Conservation (phyloP, 2,113 vertebrate species). For the Hippocampus mohnikei region DNA sequence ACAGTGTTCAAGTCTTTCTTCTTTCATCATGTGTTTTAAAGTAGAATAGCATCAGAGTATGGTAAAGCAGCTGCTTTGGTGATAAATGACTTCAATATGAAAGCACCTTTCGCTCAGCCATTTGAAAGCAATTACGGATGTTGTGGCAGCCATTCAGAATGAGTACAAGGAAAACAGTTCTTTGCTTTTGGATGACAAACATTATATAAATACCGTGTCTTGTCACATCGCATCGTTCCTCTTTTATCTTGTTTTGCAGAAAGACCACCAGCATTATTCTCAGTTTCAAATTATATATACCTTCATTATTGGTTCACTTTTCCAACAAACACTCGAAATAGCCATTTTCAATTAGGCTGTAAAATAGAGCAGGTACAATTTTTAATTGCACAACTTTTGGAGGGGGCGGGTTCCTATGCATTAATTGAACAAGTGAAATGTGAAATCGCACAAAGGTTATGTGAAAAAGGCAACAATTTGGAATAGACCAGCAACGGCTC, state of each 20-base stretch:
- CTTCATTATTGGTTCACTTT: neutral
- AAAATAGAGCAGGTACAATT: no score
- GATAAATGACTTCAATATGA: neutral
- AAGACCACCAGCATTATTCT: neutral
- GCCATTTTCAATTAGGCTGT: no score
- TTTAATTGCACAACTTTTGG: no score
- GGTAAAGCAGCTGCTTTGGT: neutral
- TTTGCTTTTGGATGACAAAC: neutral
- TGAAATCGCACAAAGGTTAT: neutral
- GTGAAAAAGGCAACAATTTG: neutral
- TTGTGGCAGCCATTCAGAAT: neutral
- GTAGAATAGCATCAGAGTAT: neutral
- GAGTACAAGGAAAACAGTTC: neutral
- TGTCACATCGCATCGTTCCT: no score
- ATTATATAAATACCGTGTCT: no score
- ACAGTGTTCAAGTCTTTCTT: neutral
- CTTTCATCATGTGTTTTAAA: neutral
- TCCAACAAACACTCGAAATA: neutral
- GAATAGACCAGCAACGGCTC: neutral
- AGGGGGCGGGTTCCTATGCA: neutral
- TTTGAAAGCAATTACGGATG: conserved; percentile 2
- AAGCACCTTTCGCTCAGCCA: neutral
- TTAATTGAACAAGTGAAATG: neutral
- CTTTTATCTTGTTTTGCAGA: neutral
- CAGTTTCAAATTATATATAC: neutral